These are phyloP conservation scores for Ictidomys tridecemlineatus DNA, from an alignment of 2,113 vertebrate genomes.

Conservation along the genomic window DNA sequence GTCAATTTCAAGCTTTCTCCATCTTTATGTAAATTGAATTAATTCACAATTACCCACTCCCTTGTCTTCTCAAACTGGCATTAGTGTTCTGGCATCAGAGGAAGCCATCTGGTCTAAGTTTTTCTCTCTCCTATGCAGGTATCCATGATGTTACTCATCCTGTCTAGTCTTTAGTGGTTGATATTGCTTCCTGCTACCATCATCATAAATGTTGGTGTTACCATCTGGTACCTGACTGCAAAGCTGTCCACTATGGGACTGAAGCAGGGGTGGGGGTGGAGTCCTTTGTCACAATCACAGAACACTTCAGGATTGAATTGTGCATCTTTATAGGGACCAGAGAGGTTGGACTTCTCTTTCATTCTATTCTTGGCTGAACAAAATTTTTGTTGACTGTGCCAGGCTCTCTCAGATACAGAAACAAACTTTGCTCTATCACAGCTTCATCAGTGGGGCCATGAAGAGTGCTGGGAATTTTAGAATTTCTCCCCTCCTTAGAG, in stretches of 20 bases:
- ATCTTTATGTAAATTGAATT: background rate
- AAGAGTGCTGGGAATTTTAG: background rate
- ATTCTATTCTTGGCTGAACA: background rate
- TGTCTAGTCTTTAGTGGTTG: background rate
- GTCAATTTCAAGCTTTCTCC: background rate
- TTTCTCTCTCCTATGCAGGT: background rate
- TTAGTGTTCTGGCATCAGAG: background rate
- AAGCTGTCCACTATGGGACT: background rate
- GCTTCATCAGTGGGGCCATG: background rate
- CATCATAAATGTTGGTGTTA: background rate
- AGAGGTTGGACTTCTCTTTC: background rate
- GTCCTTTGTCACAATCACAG: background rate
- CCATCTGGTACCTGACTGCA: background rate
- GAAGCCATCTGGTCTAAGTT: background rate
- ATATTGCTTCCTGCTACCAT: background rate
- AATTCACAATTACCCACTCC: background rate
- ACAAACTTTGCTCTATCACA: background rate
- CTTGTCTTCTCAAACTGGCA: background rate
- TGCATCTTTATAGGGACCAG: background rate
- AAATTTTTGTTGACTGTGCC: background rate
- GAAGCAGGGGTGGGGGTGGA: no score
- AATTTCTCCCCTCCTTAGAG: background rate
- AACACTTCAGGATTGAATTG: background rate
- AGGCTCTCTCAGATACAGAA: background rate
- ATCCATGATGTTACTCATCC: background rate